Base-by-base conservation (phyloP, 37 sponge, comb jelly and placozoan species). In the Aphrocallistes beatrix region DNA sequence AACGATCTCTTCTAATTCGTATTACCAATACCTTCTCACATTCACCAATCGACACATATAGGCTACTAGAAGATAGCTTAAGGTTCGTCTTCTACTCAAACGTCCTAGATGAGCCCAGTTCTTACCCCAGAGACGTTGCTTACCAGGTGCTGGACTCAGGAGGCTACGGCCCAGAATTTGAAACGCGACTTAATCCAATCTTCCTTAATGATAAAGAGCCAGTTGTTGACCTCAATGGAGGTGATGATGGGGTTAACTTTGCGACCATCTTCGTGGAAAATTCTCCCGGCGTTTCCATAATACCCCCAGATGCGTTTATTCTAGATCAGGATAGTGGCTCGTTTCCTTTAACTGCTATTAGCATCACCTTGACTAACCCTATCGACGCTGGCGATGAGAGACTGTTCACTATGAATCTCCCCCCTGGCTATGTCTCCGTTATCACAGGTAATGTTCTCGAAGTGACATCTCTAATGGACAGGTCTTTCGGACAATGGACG, bases 21-120 rank as follows among this genome's bases (percentile, higher is more conserved):
- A 30, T 60, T 13, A 6, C n/a, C 21, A 30, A 19, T 30, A 8
- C 75, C 25, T 13, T 60, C 3, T 30, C 10, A 32, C n/a, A 3
- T 28, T 30, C 75, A 3, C 28, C 75, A 25, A 60, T 60, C 34
- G n/a, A 60, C 75, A 60, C 75, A 3, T 60, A 60, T 13, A 19
- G 3, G 10, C 10, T 60, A 25, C 34, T 60, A 13, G 87, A 42
- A 38, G 51, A 13, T 25, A 87, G 23, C 37, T 48, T 92, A 23
- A 42, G 34, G 17, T 37, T 21, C 1, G 37, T 88, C 0, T 10
- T 36, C 25, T 93, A 93, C 30, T 89, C 88, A 39, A 93, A 93
- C 82, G 38, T 23, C 19, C 85, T 36, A 36, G 91, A 93, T 87
- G 93, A 93, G 40, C 75, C 75, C 34, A 60, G 75, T 30, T 3